Conservation (phyloP, 2,888 invertebrate species). For the Epistrophella euchroma region DNA sequence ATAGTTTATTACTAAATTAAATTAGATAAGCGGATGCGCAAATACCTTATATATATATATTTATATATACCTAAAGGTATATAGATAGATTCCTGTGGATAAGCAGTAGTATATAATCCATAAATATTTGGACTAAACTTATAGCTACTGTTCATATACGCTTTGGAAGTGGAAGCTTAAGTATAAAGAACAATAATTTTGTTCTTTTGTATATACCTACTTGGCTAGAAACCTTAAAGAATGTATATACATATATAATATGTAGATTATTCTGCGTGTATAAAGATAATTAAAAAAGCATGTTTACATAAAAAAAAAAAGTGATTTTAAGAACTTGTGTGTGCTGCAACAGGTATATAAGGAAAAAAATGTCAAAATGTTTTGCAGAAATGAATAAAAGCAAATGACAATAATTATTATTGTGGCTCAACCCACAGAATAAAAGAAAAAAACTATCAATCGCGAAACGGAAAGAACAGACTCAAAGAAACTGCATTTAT, state of each 20-base stretch:
- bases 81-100: conserved; percentile 33
- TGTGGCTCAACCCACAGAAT: conserved; percentile 46
- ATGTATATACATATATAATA: conserved; percentile 32
- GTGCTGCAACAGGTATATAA: conserved; percentile 70
- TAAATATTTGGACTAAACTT: conserved; percentile 42
- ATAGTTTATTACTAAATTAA: conserved; percentile 44
- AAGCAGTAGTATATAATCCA: conserved; percentile 36
- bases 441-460: conserved; percentile 21
- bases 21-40: conserved; percentile 68
- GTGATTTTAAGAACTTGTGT: conserved; percentile 56
- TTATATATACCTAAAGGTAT: conserved; percentile 22
- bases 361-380: conserved; percentile 56
- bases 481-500: conserved; percentile 53
- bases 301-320: conserved; percentile 55
- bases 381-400: conserved; percentile 40
- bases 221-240: conserved; percentile 9
- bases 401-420: conserved; percentile 61
- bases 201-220: conserved; percentile 14
- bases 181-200: conserved; percentile 40
- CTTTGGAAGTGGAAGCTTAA: conserved; percentile 29
- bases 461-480: conserved; percentile 28
- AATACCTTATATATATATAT: conserved; percentile 44
- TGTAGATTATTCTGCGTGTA: conserved; percentile 39
- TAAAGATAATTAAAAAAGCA: conserved; percentile 54
- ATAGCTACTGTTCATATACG: conserved; percentile 26